Percentiles rank a stretch among this genome's conserved stretches.
Conservation (phyloP, 1,140 invertebrate species). For the Trialeurodes vaporariorum region DNA sequence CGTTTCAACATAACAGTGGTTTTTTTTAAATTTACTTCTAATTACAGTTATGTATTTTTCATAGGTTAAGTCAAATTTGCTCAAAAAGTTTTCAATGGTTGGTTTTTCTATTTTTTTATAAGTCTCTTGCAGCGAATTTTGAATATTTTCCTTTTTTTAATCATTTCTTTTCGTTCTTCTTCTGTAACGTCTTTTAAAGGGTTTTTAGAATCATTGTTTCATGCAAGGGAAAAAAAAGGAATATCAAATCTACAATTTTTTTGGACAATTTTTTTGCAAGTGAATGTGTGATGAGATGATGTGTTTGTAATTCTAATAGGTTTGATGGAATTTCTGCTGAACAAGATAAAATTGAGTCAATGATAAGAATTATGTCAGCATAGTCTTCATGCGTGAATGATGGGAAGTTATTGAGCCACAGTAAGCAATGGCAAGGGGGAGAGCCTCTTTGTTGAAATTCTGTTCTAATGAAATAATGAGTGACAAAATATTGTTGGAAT, state of each 20-base stretch:
- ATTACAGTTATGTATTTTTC: neutral
- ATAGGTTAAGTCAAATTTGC: neutral
- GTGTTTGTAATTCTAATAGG: no score
- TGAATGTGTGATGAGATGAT: slow-evolving; percentile 8
- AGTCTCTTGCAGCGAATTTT: neutral
- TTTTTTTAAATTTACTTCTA: neutral
- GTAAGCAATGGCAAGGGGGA: slow-evolving; percentile 30
- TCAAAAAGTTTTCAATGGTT: neutral
- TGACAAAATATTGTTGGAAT: slow-evolving; percentile 25
- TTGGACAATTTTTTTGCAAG: slow-evolving; percentile 5
- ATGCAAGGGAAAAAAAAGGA: neutral
- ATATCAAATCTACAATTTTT: neutral
- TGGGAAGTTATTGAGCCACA: slow-evolving; percentile 30
- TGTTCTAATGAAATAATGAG: slow-evolving; percentile 28
- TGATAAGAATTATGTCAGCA: no score
- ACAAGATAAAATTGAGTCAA: no score
- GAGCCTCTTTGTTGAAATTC: slow-evolving; percentile 34
- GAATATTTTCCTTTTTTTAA: neutral
- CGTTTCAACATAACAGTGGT: no score
- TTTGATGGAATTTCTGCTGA: no score
- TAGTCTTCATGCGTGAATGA: no score
- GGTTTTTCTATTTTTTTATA: neutral
- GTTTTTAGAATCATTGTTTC: neutral
- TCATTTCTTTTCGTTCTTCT: neutral
- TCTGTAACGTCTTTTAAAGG: neutral